A percentile compares a stretch with the other conserved stretches of the same genome.
phyloP scores from a whole-genome alignment of 2,888 invertebrate species.

The Athrips mouffetella region DNA sequence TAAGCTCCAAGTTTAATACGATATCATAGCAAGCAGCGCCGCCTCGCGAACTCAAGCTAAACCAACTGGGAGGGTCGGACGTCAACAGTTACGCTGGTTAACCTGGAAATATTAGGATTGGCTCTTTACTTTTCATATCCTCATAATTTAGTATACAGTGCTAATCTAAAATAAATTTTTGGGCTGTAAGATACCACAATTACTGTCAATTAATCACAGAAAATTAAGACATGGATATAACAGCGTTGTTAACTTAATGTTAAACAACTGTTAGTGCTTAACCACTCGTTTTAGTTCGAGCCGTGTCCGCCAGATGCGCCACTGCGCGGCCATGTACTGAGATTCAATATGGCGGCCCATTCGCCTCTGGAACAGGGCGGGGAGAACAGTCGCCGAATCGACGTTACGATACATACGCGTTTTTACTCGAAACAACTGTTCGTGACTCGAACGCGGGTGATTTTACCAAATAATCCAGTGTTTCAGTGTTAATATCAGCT shows the following conservation, averaged over 20 bases:
- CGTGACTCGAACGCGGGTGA: slow-evolving; percentile 74
- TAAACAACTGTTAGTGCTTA: slow-evolving; percentile 17
- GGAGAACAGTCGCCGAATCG: slow-evolving; percentile 74
- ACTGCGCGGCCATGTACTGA: slow-evolving; percentile 46
- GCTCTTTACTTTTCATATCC: too few relatives aligned
- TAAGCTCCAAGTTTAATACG: slow-evolving; percentile 5
- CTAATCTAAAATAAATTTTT: too few relatives aligned
- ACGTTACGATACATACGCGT: slow-evolving; percentile 73
- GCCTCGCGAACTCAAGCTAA: slow-evolving; percentile 33
- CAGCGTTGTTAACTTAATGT: background rate
- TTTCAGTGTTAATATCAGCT: slow-evolving; percentile 63
- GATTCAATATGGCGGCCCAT: slow-evolving; percentile 76
- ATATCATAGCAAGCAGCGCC: slow-evolving; percentile 33
- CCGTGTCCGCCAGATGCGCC: slow-evolving; percentile 57
- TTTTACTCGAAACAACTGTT: slow-evolving; percentile 69
- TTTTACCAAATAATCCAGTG: slow-evolving; percentile 68
- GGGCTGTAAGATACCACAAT: too few relatives aligned
- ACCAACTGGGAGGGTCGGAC: background rate
- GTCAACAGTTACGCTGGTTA: background rate
- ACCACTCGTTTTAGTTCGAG: slow-evolving; percentile 39
- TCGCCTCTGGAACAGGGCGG: slow-evolving; percentile 76
- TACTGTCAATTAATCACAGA: too few relatives aligned
- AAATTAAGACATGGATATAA: background rate
- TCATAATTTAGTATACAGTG: too few relatives aligned
- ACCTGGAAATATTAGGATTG: too few relatives aligned